Percentiles rank a stretch among this genome's conserved stretches.
Evolutionary conservation across 1,140 invertebrate species (phyloP).

Genomic region (Tetramorium alpestre): DNA sequence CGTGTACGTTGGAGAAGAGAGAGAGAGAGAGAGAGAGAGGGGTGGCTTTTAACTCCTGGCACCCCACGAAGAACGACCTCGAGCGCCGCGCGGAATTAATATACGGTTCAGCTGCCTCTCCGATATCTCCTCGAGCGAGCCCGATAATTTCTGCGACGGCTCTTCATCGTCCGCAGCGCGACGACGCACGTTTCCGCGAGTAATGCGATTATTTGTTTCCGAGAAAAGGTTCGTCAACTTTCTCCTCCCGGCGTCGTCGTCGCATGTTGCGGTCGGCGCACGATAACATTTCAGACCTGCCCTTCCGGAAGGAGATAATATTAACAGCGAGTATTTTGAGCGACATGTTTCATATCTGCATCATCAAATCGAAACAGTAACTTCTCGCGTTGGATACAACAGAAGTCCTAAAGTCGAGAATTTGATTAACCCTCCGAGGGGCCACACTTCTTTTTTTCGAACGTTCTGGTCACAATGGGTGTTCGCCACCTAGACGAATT

Average conservation of each 20-base stretch:
- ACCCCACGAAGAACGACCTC: slow-evolving; percentile 43
- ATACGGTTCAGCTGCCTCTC: slow-evolving; percentile 39
- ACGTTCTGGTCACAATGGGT: too few species aligned
- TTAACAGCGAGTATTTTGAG: not conserved
- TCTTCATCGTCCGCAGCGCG: not conserved
- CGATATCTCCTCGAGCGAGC: slow-evolving; percentile 44
- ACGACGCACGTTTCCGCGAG: not conserved
- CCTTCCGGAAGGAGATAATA: not conserved
- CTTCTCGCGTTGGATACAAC: not conserved
- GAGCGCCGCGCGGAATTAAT: slow-evolving; percentile 51
- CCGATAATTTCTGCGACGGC: slow-evolving; percentile 28
- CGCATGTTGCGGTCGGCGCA: not conserved
- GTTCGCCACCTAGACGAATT: too few species aligned
- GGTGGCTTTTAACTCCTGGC: slow-evolving; percentile 55
- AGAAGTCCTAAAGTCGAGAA: not conserved
- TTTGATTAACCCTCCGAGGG: not conserved
- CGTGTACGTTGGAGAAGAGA: not conserved
- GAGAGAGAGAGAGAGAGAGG: not conserved
- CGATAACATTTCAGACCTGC: not conserved
- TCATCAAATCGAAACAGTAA: not conserved
- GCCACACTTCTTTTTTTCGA: too few species aligned
- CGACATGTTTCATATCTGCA: not conserved
- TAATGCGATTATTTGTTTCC: slow-evolving; percentile 29
- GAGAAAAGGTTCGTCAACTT: not conserved
- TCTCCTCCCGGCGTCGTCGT: not conserved